A percentile compares a stretch with the other conserved stretches of the same genome.
Conservation (phyloP, 1,140 invertebrate species). For the Pteromalus puparum region DNA sequence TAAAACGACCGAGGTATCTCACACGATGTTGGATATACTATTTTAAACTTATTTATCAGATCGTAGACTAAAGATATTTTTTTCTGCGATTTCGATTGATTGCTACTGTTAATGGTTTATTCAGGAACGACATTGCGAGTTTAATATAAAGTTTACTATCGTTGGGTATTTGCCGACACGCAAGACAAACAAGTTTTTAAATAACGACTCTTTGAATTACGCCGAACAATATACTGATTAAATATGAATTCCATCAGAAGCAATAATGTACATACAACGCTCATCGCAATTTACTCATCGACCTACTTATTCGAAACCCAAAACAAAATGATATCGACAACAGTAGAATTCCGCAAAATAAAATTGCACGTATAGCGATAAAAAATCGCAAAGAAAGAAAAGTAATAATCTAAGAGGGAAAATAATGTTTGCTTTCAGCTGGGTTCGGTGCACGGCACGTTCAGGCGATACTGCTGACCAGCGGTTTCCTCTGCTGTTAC, state of each 20-base stretch:
- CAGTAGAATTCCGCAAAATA: not conserved
- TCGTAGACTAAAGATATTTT: not conserved
- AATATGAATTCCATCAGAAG: not conserved
- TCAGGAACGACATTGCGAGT: too few relatives aligned
- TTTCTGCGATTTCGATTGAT: not conserved
- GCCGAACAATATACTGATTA: too few relatives aligned
- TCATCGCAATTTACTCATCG: not conserved
- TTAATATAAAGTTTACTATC: too few relatives aligned
- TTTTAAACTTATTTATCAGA: not conserved
- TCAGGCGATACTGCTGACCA: constrained; percentile 80
- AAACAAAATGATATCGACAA: not conserved
- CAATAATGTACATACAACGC: not conserved
- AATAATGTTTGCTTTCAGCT: constrained; percentile 47
- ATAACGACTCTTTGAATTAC: too few relatives aligned
- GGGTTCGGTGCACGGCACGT: constrained; percentile 79
- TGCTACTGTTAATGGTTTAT: too few relatives aligned
- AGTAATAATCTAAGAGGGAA: not conserved
- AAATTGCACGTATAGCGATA: not conserved
- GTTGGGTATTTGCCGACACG: too few relatives aligned
- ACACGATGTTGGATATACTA: not conserved
- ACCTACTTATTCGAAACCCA: not conserved
- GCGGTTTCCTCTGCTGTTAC: constrained; percentile 80
- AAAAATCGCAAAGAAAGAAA: not conserved
- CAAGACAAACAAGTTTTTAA: too few relatives aligned
- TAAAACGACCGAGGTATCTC: not conserved